Evolutionary conservation across 2,888 invertebrate genomes (phyloP).

Genomic region (Nasonia oneida): DNA sequence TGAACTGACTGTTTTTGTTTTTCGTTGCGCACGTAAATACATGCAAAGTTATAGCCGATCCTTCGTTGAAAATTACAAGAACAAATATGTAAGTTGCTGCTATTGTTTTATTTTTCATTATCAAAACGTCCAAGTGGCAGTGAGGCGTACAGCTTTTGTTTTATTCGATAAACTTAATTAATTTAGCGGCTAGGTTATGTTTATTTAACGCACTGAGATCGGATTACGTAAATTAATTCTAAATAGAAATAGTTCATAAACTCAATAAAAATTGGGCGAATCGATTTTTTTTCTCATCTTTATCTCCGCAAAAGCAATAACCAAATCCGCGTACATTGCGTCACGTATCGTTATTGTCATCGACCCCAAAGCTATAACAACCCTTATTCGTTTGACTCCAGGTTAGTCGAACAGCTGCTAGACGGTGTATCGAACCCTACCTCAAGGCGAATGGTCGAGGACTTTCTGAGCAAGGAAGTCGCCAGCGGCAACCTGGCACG

Average conservation of each 20-base stretch:
- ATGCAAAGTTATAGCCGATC: constrained; percentile 15
- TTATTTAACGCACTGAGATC: constrained; percentile 18
- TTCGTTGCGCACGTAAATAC: neutral
- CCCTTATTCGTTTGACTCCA: constrained; percentile 67
- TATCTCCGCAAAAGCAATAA: neutral
- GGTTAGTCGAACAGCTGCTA: constrained; percentile 83
- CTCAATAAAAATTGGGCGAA: neutral
- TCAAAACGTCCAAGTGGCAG: too few relatives aligned
- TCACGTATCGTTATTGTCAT: neutral
- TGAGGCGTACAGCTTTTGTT: neutral
- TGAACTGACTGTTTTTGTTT: neutral
- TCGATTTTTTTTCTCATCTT: neutral
- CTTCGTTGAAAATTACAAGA: neutral
- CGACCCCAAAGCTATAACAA: neutral
- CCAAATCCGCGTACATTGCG: neutral
- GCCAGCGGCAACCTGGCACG: constrained; percentile 85
- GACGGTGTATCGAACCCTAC: constrained; percentile 82
- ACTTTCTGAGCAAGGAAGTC: constrained; percentile 84
- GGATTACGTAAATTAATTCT: constrained; percentile 38
- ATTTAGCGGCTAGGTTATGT: constrained; percentile 47
- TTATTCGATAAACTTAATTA: constrained; percentile 23
- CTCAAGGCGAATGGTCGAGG: constrained; percentile 83
- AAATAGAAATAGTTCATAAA: constrained; percentile 12
- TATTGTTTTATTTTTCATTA: neutral
- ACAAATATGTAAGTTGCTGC: constrained; percentile 36